Evolutionary conservation across 1,140 invertebrate species (phyloP), one percentile per base, ranked within the genome.

Genomic region (Lordiphosa stackelbergi): DNA sequence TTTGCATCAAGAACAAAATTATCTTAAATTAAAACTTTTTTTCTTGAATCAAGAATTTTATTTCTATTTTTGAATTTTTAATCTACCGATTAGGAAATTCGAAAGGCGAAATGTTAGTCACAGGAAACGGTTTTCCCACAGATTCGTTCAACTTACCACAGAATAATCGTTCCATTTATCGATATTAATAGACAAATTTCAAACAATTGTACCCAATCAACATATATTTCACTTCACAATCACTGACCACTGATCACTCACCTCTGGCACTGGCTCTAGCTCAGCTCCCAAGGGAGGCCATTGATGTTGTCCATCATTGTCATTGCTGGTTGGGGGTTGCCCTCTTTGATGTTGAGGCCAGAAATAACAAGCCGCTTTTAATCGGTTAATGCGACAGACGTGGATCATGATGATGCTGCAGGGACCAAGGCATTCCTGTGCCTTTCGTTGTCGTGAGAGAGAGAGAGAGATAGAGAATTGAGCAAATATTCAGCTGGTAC

Each of bases 351-450:
- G 11, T n/a, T 28, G 38, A 7, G 45, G 52, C 63, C 22, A 43
- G 37, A n/a, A 34, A 38, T 47, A 42, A 56, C 53, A 36, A 66
- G 46, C 61, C 46, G 64, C 46, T 45, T 38, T 53, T 41, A 57
- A 66, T 65, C 62, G 46, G 60, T 54, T 57, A 66, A 66, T 66
- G 64, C 64, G 62, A 66, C 64, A 58, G 61, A 66, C 62, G 63
- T 66, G 63, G 53, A 46, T 46, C 43, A 46, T 46, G 43, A 34
- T 46, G 43, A 46, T 13, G 43, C 53, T 16, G 36, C 5, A 22
- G 34, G 9, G 8, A 38, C 52, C 53, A 49, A 45, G 62, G 64
- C 64, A 66, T 66, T 66, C 63, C 62, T 62, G 53, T 53, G 51
- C 71, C 74, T 73, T 79, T 79, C 74, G 56, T 53, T 48, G 49